Evolutionary conservation across 2,888 invertebrate species (phyloP), one percentile per base, ranked within the genome.

Genomic region (Myathropa florea): DNA sequence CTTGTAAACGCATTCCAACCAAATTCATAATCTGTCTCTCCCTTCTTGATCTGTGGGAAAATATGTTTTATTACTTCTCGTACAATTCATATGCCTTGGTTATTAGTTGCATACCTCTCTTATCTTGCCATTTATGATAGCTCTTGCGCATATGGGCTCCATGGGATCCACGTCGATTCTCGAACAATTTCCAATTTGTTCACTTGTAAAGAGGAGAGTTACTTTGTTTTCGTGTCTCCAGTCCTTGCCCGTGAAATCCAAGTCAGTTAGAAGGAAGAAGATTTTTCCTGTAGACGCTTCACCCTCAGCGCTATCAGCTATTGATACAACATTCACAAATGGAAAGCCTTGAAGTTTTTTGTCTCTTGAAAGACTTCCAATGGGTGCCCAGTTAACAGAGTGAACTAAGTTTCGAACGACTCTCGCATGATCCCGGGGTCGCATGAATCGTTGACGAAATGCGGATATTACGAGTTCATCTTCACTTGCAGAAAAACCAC

Each of bases 251-350:
- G 93, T 93, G 83, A 92, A 93, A 87, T 93, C 93, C 83, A 93
- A 88, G 85, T 91, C 91, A 3, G 92, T 92, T 28, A 93, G 88
- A 78, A 92, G 77, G 67, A 93, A 93, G 33, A 89, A 92, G 87
- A 93, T 91, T 4, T 81, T 77, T 14, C 93, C 93, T 6, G 93
- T 92, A 0, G 93, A 92, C 18, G 83, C 70, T 0, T 83, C 90
- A 9, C 78, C 70, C 4, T 21, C 78, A 61, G 88, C 89, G 55
- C 90, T 91, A 72, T 93, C 93, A 46, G 92, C 91, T n/a, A 92
- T 89, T 0, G 93, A 91, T n/a, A 93, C 90, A 6, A 93, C 89
- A 88, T 93, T 93, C 1, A 93, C 93, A 91, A 93, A 93, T 23
- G 93, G 93, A 88, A 90, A 93, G 23, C 90, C 91, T 9, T 89